A percentile compares a stretch with the other conserved stretches of the same genome.
Conservation (phyloP, 92 coral and sea anemone species). For the Phenganax stokvisi region DNA sequence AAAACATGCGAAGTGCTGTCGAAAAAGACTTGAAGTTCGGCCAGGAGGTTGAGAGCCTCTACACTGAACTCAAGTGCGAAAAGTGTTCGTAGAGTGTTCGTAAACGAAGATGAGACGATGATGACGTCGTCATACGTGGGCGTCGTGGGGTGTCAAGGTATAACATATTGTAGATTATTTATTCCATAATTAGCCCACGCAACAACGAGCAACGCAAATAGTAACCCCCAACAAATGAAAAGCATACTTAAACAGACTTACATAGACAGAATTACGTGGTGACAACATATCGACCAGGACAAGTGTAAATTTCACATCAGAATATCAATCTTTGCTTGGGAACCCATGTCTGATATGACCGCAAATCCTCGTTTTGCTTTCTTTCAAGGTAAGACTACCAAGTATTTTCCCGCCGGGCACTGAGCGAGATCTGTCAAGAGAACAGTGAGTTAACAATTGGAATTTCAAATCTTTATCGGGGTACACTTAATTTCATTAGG, state of each 20-base stretch:
- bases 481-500: constrained; percentile 5
- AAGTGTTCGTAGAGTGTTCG: constrained; percentile 25
- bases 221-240: constrained; percentile 40
- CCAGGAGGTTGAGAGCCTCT: not conserved
- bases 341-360: not conserved
- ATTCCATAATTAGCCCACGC: constrained; percentile 38
- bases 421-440: not conserved
- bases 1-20: not conserved
- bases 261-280: constrained; percentile 1
- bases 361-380: constrained; percentile 13
- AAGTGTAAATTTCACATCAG: not conserved
- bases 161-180: no score
- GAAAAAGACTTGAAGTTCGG: not conserved
- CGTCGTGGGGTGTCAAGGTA: constrained; percentile 36
- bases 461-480: not conserved
- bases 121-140: constrained; percentile 39
- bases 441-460: not conserved
- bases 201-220: constrained; percentile 39
- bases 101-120: constrained; percentile 3
- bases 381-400: constrained; percentile 15
- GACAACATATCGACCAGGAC: constrained; percentile 1
- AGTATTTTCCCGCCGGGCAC: not conserved
- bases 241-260: constrained; percentile 2
- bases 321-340: constrained; percentile 1
- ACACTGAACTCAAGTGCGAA: constrained; percentile 9